phyloP scores from a whole-genome alignment of 2,113 vertebrate genomes.

The Cacatua alba region DNA sequence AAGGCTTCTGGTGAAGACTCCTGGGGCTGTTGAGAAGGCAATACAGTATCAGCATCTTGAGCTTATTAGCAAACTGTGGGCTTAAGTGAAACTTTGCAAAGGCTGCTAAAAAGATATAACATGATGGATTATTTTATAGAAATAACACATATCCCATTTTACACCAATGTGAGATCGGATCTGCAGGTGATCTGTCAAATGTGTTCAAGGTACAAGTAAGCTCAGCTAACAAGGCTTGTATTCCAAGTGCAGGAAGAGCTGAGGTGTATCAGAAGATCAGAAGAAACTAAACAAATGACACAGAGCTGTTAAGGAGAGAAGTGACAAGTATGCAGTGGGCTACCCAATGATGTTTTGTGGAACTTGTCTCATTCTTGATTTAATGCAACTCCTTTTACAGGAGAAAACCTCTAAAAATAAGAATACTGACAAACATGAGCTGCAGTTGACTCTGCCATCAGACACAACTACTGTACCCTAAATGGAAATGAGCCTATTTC shows the following conservation, averaged over 20 bases:
- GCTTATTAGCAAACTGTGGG: not conserved
- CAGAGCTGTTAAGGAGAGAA: not conserved
- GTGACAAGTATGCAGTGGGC: not conserved
- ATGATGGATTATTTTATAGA: not conserved
- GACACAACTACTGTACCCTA: not conserved
- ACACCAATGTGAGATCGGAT: not conserved
- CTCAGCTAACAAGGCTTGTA: not conserved
- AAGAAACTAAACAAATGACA: not conserved
- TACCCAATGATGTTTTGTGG: not conserved
- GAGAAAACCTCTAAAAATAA: not conserved
- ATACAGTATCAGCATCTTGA: not conserved
- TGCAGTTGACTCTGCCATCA: not conserved
- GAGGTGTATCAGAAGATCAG: not conserved
- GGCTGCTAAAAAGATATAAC: not conserved
- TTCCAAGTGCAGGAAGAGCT: not conserved
- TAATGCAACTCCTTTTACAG: not conserved
- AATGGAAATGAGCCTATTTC: not conserved
- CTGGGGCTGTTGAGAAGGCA: not conserved
- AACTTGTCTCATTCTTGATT: not conserved
- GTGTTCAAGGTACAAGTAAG: not conserved
- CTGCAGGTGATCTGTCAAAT: not conserved
- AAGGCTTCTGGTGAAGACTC: not conserved
- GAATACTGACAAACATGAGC: not conserved
- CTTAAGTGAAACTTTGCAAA: not conserved
- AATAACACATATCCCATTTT: not conserved